Evolutionary conservation across 1,140 invertebrate species (phyloP).

Genomic region (Cylas formicarius): DNA sequence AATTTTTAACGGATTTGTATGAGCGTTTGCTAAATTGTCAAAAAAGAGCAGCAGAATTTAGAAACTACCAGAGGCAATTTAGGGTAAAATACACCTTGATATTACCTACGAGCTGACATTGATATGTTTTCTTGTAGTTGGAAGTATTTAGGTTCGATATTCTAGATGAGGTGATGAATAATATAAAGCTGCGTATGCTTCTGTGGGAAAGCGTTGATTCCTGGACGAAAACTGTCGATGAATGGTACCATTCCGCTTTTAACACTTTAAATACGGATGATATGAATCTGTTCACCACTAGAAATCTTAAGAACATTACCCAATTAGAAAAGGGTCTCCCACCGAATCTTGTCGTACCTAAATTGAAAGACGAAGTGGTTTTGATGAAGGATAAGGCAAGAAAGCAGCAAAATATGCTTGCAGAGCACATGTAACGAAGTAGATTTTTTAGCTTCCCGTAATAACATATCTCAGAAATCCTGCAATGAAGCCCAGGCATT

Average conservation of each 20-base stretch:
- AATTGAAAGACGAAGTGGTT: conserved; percentile 67
- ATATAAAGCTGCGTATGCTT: conserved; percentile 67
- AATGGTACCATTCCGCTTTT: conserved; percentile 62
- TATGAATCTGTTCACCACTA: conserved; percentile 56
- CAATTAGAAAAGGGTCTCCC: conserved; percentile 73
- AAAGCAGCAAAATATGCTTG: too few species aligned
- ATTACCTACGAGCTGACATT: neutral
- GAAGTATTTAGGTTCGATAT: conserved; percentile 73
- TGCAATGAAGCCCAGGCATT: conserved; percentile 66
- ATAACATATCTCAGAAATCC: conserved; percentile 70
- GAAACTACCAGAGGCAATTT: conserved; percentile 62
- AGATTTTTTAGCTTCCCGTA: conserved; percentile 54
- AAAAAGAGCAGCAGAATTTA: conserved; percentile 58
- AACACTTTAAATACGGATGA: conserved; percentile 63
- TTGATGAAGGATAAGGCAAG: conserved; percentile 64
- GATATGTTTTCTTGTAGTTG: conserved; percentile 44
- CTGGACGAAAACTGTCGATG: conserved; percentile 55
- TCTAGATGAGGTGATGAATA: conserved; percentile 67
- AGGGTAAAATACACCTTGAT: too few species aligned
- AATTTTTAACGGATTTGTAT: conserved; percentile 54
- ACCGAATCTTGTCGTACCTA: conserved; percentile 65
- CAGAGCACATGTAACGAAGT: too few species aligned
- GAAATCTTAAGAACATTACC: conserved; percentile 63
- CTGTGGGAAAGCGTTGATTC: conserved; percentile 68
- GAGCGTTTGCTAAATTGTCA: conserved; percentile 54